Percentiles rank a stretch among this genome's conserved stretches.
These are phyloP conservation scores for Epizoanthus fatuus DNA, from an alignment of 92 coral and sea anemone species.

Conservation along the genomic window DNA sequence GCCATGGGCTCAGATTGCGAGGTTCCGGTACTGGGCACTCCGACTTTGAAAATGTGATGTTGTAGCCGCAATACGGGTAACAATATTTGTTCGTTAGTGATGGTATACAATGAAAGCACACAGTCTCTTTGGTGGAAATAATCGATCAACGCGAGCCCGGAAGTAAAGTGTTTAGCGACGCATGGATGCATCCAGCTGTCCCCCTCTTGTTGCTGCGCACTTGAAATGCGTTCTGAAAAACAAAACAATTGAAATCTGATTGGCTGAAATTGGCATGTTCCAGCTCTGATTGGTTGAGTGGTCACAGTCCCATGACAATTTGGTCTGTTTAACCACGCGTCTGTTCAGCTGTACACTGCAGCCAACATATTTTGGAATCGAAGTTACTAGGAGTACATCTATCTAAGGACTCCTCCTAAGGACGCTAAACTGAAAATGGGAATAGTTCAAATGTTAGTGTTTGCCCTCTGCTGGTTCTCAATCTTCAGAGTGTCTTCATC, in stretches of 20 bases:
- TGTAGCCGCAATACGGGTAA: not conserved
- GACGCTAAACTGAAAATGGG: slow-evolving; percentile 30
- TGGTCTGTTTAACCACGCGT: slow-evolving; percentile 77
- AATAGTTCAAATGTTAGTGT: not conserved
- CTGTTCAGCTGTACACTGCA: slow-evolving; percentile 28
- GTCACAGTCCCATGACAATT: slow-evolving; percentile 70
- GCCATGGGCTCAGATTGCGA: no score
- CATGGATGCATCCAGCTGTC: slow-evolving; percentile 44
- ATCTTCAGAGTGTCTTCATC: slow-evolving; percentile 12
- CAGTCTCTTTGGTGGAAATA: not conserved
- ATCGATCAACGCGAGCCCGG: not conserved
- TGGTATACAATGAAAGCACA: no score
- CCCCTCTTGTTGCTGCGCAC: slow-evolving; percentile 33
- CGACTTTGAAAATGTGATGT: not conserved
- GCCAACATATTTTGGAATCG: slow-evolving; percentile 3
- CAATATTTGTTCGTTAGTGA: not conserved
- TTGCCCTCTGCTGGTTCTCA: slow-evolving; percentile 37
- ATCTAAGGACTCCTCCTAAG: not conserved
- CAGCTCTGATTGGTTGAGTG: slow-evolving; percentile 53
- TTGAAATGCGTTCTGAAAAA: slow-evolving; percentile 22
- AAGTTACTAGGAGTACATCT: slow-evolving; percentile 4
- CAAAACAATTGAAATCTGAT: slow-evolving; percentile 51
- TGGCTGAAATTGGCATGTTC: slow-evolving; percentile 29
- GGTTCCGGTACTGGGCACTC: no score
- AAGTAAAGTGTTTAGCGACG: not conserved